Evolutionary conservation across 2,797 vertebrate genomes (phyloP), one percentile per base, ranked within the genome.

Genomic region (Lycodopsis pacificus): DNA sequence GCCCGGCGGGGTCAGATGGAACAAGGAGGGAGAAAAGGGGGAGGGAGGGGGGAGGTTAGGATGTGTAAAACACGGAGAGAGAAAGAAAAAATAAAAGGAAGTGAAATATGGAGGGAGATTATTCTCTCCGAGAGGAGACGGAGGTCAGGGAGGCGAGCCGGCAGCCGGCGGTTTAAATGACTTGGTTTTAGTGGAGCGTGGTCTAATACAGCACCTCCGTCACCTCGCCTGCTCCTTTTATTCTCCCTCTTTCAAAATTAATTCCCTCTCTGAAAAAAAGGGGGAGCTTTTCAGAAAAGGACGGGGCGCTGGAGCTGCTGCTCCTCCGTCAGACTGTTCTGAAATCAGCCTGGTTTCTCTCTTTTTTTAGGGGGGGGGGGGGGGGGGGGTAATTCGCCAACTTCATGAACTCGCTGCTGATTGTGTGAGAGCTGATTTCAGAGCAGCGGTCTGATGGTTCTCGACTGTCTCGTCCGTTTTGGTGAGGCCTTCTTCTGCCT

Each of bases 161-260:
- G 65, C 86, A 81, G 83, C 86, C 76, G 42, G 75, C 64, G 36
- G 58, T 86, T 84, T 90, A 91, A 91, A 91, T 87, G 86, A 92
- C 85, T 89, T n/a, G 84, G 80, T 88, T 90, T 88, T 87, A 87
- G 83, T 80, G 30, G 81, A 79, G 79, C 85, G 68, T 62, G 69
- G 83, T 88, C 82, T 91, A 89, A 90, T 91, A 79, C 77, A n/a
- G 76, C 83, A 82, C 86, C 88, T 85, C 40, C 79, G 58, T 88
- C 86, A 86, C 88, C 86, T 66, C 73, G 7, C 54, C 84, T 62
- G 76, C 77, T 81, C 83, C 10, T 83, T 85, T 84, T 68, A 86
- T 86, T 89, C 88, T 73, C 20, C 82, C 73, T 85, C 88, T 91
- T 92, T 87, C 88, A 88, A 87, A 91, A 91, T 90, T 83, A 85